phyloP scores from a whole-genome alignment of 2,113 vertebrate genomes.

The Triplophysa rosa region DNA sequence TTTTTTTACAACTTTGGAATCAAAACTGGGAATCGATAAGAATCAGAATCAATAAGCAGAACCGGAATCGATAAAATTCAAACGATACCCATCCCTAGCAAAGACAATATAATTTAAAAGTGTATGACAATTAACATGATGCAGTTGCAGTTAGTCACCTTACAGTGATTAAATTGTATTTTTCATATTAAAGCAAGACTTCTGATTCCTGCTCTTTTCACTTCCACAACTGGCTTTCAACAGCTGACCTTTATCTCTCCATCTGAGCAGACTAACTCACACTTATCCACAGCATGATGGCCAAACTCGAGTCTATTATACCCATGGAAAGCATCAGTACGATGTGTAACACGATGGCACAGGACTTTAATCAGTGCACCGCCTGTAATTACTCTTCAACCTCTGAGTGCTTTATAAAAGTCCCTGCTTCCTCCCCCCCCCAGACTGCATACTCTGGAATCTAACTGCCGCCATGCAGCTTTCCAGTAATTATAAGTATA shows the following conservation, averaged over 20 bases:
- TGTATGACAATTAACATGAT: too few species aligned
- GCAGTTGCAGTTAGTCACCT: too few species aligned
- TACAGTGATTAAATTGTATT: too few species aligned
- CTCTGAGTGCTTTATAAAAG: slow-evolving; percentile 16
- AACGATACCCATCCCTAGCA: too few species aligned
- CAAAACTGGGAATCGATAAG: too few species aligned
- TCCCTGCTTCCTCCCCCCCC: neutral
- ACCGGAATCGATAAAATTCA: too few species aligned
- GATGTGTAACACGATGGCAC: neutral
- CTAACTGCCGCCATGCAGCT: neutral
- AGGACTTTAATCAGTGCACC: slow-evolving; percentile 30
- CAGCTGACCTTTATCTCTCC: slow-evolving; percentile 62
- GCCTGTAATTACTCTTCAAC: slow-evolving; percentile 45
- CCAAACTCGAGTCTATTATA: slow-evolving; percentile 44
- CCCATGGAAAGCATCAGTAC: neutral
- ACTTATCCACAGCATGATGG: slow-evolving; percentile 54
- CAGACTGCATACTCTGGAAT: neutral
- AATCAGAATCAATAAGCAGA: too few species aligned
- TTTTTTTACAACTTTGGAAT: too few species aligned
- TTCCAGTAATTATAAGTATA: neutral
- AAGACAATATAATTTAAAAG: too few species aligned
- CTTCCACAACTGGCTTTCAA: slow-evolving; percentile 44
- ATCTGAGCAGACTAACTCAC: slow-evolving; percentile 60
- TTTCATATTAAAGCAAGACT: too few species aligned
- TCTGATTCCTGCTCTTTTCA: slow-evolving; percentile 48